These are phyloP conservation scores for Pelodytes ibericus DNA, from an alignment of 2,797 vertebrate genomes.

Conservation along the genomic window DNA sequence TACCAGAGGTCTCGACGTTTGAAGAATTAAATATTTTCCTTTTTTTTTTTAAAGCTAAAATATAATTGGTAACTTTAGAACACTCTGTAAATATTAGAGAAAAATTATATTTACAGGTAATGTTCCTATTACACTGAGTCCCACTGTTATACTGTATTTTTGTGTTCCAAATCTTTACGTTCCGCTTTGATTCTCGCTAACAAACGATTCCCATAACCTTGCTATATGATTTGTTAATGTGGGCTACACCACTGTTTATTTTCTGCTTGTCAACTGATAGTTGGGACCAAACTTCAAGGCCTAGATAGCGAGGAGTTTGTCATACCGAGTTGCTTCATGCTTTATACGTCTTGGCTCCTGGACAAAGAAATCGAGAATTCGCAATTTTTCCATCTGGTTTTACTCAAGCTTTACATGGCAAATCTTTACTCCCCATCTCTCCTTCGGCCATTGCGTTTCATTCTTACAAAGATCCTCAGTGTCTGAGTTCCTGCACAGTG, in stretches of 20 bases:
- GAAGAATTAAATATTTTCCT: neutral
- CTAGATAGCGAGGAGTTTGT: conserved; percentile 44
- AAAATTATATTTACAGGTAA: neutral
- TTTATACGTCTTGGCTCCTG: conserved; percentile 46
- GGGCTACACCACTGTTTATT: conserved; percentile 16
- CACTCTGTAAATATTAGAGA: neutral
- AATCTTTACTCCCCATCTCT: conserved; percentile 55
- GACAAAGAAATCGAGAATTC: conserved; percentile 52
- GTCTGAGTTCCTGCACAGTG: conserved; percentile 32
- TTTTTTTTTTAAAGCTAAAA: neutral
- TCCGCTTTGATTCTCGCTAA: neutral
- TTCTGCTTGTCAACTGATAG: conserved; percentile 23
- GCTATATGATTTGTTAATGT: neutral
- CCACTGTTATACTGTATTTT: neutral
- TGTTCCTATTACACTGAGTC: neutral
- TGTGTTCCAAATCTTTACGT: neutral
- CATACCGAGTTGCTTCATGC: conserved; percentile 48
- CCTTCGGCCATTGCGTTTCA: conserved; percentile 52
- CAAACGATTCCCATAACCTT: neutral
- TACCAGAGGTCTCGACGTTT: neutral
- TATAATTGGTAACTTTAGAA: neutral
- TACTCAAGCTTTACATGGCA: conserved; percentile 60
- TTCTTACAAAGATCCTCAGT: conserved; percentile 51
- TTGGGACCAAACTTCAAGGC: conserved; percentile 21
- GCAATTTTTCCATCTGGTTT: conserved; percentile 61